phyloP scores from a whole-genome alignment of 2,113 vertebrate genomes.

The Alethe castanea region DNA sequence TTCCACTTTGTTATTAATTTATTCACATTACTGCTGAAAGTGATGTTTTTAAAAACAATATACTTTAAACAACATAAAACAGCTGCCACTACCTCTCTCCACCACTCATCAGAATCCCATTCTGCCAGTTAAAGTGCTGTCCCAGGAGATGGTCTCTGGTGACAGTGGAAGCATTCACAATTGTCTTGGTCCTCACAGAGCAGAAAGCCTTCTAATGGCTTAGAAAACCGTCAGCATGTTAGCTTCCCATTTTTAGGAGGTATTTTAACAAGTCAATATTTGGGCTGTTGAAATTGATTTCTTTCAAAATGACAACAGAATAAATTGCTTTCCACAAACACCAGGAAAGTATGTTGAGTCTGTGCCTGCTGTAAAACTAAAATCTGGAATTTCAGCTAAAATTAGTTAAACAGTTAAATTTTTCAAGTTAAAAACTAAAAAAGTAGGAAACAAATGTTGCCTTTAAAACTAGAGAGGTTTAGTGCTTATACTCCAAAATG shows the following conservation, averaged over 20 bases:
- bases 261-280: background rate
- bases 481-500: background rate
- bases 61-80: background rate
- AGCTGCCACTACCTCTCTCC: accelerated
- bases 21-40: background rate
- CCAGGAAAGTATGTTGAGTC: background rate
- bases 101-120: background rate
- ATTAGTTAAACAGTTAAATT: background rate
- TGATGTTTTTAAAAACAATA: background rate
- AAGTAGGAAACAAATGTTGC: background rate
- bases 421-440: background rate
- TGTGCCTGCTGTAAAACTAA: background rate
- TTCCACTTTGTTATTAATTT: background rate
- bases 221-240: background rate
- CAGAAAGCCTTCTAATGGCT: background rate
- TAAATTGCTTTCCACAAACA: background rate
- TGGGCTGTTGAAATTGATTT: background rate
- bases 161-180: background rate
- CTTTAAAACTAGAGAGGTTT: background rate
- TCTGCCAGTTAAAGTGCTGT: background rate
- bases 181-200: accelerated
- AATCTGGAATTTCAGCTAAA: background rate
- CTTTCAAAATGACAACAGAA: background rate
- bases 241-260: background rate
- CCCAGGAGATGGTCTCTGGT: background rate